phyloP scores from a whole-genome alignment of 2,113 vertebrate species.

The Chaetops frenatus region DNA sequence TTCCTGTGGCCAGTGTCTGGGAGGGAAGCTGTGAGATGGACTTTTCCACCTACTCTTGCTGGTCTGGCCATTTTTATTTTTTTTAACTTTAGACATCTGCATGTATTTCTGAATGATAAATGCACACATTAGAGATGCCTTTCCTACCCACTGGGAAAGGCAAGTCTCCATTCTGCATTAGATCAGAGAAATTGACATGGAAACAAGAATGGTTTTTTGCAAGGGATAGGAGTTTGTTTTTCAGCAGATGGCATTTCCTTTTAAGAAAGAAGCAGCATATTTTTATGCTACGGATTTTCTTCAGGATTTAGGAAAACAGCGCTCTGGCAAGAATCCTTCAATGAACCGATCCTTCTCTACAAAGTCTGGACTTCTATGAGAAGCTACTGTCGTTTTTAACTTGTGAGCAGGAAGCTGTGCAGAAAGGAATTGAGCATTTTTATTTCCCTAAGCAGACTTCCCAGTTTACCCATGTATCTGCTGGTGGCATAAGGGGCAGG shows the following conservation, averaged over 20 bases:
- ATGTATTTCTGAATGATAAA: not conserved
- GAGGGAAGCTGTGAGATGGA: not conserved
- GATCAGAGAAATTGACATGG: not conserved
- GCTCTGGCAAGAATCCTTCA: not conserved
- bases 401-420: not conserved
- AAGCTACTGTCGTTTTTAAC: not conserved
- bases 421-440: not conserved
- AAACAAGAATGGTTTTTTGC: not conserved
- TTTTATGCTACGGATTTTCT: not conserved
- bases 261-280: not conserved
- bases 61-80: not conserved
- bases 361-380: not conserved
- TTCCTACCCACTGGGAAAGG: not conserved
- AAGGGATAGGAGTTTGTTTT: not conserved
- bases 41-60: not conserved
- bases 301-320: not conserved
- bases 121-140: not conserved
- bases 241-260: not conserved
- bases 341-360: not conserved
- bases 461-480: not conserved
- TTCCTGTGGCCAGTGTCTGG: not conserved
- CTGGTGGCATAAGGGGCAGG: not conserved
- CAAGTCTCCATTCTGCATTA: not conserved
- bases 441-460: not conserved
- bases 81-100: not conserved